phyloP scores from a whole-genome alignment of 2,888 invertebrate genomes.

The Uloborus plumipes region DNA sequence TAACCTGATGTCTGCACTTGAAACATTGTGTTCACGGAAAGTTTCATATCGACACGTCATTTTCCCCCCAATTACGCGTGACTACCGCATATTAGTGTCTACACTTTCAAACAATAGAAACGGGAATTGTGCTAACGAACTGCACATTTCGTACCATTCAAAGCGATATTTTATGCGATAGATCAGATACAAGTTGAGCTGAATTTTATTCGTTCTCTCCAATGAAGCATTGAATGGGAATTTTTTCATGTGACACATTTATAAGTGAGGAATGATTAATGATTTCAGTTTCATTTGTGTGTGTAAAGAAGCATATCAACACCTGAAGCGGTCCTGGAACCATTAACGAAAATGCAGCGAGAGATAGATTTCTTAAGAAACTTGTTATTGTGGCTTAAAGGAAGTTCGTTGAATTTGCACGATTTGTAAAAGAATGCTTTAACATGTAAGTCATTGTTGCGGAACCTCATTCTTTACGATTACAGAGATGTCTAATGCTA shows the following conservation, averaged over 20 bases:
- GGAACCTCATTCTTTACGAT: not conserved
- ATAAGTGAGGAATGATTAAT: conserved; percentile 12
- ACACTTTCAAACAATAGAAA: too few species aligned
- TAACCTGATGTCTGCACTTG: too few species aligned
- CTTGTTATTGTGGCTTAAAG: conserved; percentile 11
- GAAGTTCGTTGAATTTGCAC: conserved; percentile 9
- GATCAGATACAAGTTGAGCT: too few species aligned
- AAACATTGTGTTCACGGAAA: too few species aligned
- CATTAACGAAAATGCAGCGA: conserved; percentile 1
- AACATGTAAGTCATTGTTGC: conserved; percentile 8
- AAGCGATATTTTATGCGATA: too few species aligned
- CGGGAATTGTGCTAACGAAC: too few species aligned
- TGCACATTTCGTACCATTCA: too few species aligned
- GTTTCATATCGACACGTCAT: too few species aligned
- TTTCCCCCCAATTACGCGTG: too few species aligned
- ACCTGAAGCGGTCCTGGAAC: not conserved
- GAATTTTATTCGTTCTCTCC: not conserved
- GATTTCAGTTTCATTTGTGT: conserved; percentile 6
- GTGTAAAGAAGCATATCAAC: conserved; percentile 20
- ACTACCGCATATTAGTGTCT: too few species aligned
- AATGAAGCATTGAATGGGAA: not conserved
- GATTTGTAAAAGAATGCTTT: conserved; percentile 2
- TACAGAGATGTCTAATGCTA: too few species aligned
- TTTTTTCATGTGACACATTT: conserved; percentile 19
- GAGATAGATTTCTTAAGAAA: not conserved